Evolutionary conservation across 2,888 invertebrate species (phyloP), one percentile per base, ranked within the genome.

Genomic region (Gymnoscelis rufifasciata): DNA sequence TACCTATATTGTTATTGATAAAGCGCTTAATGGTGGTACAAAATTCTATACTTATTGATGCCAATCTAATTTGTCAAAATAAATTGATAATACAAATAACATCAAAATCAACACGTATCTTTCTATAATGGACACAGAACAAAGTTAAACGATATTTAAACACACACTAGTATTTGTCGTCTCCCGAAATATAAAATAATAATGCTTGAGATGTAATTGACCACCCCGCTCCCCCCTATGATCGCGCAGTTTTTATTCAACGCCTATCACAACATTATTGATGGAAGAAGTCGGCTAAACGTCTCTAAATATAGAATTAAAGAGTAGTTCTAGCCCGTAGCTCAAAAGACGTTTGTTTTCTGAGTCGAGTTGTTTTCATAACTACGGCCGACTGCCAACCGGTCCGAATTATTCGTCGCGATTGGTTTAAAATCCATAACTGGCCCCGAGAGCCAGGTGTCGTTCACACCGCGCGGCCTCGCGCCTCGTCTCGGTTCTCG

Each of bases 391-490:
- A 47, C 38, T 41, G 40, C 47, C 48, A 86, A 86, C 83, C 84
- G 86, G 86, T 86, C 83, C 78, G 81, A 84, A 86, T 87, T 84
- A 86, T 58, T 84, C 86, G 83, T 84, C 76, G 87, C 86, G 80
- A 88, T 86, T 87, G 86, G 86, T 83, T 86, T 77, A 87, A 86
- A 87, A 88, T 87, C 86, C 87, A 87, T 87, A 87, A 86, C 86
- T 87, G 87, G 87, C 87, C 87, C 83, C 86, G 72, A 78, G 81
- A 83, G 83, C 87, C 88, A 88, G 88, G 88, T 88, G 88, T 88
- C 88, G 88, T 89, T 88, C 88, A 88, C 88, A 88, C 88, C 87
- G 88, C 87, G 88, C 87, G 88, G 87, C 88, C 84, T 84, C 86
- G 86, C 86, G 86, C 82, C 84, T 84, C 84, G 84, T 84, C 87